Base-by-base conservation (phyloP, 2,113 vertebrate species). In the Crocuta crocuta region DNA sequence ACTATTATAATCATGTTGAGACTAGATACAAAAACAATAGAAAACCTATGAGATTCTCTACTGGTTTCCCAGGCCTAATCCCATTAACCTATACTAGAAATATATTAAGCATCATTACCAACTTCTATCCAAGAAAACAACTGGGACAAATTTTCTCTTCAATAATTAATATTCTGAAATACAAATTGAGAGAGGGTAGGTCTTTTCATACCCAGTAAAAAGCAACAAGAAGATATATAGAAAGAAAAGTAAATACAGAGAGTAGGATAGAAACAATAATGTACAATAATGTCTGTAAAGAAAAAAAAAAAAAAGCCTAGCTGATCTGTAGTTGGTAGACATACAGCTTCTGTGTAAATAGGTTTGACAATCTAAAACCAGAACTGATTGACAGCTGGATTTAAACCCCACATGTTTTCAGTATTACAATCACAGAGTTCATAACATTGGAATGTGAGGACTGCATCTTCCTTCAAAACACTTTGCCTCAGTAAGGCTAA, bases 361-460 rank as follows among this genome's bases (percentile, higher is more conserved):
- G 26, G 2, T 53, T 80, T 80, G 23, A 43, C 26, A 19, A 9
- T 12, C 39, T 6, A 63, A 31, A 87, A 50, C 12, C 33, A 33
- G 66, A 85, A 61, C 3, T 5, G n/a, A 71, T 45, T 33, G 35
- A 35, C 17, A 35, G 19, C 9, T 33, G 9, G 58, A 16, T 58
- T 81, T 23, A 81, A 63, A 39, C 23, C 45, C 61, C 13, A 9
- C 0, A 4, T 58, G n/a, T 55, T 71, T 65, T 21, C 17, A 1
- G 1, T 65, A 24, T 8, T 39, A 26, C 16, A 15, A 39, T 7
- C 0, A 1, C 15, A 31, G 12, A 10, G 17, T 10, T 87, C 5
- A 23, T 70, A 33, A 78, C 43, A 16, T 31, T 10, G 76, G 13
- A 39, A 80, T 50, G 23, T 43, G 33, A 91, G 33, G 24, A 31